Base-by-base conservation (phyloP, 2,113 vertebrate genomes). In the Meles meles region DNA sequence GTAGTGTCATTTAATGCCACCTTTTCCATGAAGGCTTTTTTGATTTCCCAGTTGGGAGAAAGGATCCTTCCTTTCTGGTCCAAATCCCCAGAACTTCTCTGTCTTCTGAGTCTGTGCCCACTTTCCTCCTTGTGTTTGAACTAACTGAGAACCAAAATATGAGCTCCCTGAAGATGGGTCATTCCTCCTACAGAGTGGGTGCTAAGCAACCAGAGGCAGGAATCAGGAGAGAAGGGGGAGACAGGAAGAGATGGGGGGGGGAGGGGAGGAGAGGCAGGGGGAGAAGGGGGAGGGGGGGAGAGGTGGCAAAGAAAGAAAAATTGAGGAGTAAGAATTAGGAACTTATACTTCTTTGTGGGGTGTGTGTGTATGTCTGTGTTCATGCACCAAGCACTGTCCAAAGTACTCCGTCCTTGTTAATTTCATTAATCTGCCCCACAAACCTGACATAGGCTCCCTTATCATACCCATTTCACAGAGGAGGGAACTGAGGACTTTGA, bases 401-500 rank as follows among this genome's bases (percentile, higher is more conserved):
- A 37, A 47, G 39, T 14, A 17, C 44, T 39, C 88, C 13, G 4
- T 81, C 77, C n/a, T 63, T 37, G 31, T 42, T 49, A 59, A 23
- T 44, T 15, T 39, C 80, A 25, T 47, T 42, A 8, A 20, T 47
- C 80, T 31, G 52, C 57, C 7, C 39, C 57, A 7, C 15, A n/a
- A 0, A 69, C 65, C 81, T 9, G 39, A 74, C 25, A 15, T 39
- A 29, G 31, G 31, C 7, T 4, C 21, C 69, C 2, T 85, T 5
- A 31, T 21, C 52, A 25, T 18, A 34, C 80, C 93, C 39, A 93
- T 93, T 93, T 88, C 91, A 82, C 92, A 82, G 97, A 76, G 17
- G 63, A 74, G 63, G 44, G 93, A 63, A 77, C 83, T 37, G 92
- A 96, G 79, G 42, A 47, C 21, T 6, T n/a, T 2, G 42, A 65